Evolutionary conservation across 2,888 invertebrate genomes (phyloP), one percentile per base, ranked within the genome.

Genomic region (Cephus nigrinus): DNA sequence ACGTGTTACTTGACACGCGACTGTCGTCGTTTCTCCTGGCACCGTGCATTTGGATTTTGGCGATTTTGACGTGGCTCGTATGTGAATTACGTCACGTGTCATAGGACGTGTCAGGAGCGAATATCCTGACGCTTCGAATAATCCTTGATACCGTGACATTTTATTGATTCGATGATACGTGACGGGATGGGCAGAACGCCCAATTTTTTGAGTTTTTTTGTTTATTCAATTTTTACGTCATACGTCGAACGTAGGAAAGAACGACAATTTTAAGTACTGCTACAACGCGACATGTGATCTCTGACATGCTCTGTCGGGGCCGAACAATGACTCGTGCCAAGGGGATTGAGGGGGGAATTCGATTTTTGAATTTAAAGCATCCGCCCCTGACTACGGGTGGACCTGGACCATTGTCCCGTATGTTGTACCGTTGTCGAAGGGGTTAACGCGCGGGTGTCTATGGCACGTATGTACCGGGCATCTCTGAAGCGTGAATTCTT

Each of bases 331-430:
- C 80, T 76, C 71, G 55, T 9, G 9, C 23, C 55, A 9, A 73
- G 78, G 83, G 79, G 75, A 12, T 72, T 75, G 73, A 68, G 69
- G 68, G 79, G 86, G 79, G 82, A 84, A 88, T 90, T 87, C 88
- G 88, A 90, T 91, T 91, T 91, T 91, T 90, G 86, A 91, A 87
- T 90, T 90, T 90, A 87, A 89, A 91, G 77, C 82, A 79, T 77
- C 77, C 79, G 36, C 55, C 36, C 36, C 73, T 68, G 83, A 80
- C 23, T 55, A 55, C 23, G 55, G 55, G 55, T 23, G 55, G 55
- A 81, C 32, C 33, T 9, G 71, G 32, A 32, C 71, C 71, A 33
- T 71, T 71, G 83, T 82, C 79, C 83, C 77, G 84, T 82, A 81
- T 80, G 75, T 78, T 78, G 78, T 78, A 75, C 71, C 12, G 31